Percentiles rank a stretch among this genome's conserved stretches.
Conservation (phyloP, 2,113 vertebrate species). For the Garra rufa region DNA sequence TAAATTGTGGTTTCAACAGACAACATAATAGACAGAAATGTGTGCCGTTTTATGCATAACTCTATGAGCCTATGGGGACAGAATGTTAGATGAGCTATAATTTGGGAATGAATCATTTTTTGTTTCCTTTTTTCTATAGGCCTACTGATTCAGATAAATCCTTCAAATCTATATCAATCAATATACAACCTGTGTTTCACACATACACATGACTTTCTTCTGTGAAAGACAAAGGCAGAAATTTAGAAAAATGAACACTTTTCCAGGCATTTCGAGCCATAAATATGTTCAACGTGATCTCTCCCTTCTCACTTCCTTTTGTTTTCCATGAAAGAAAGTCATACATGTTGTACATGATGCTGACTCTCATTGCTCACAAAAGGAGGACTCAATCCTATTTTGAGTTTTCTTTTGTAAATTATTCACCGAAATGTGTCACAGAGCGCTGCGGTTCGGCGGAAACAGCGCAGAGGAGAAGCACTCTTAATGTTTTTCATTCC, state of each 20-base stretch:
- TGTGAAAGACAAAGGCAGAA: not conserved
- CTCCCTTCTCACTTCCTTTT: not conserved
- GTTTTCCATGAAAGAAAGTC: not conserved
- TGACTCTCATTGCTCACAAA: slow-evolving; percentile 14
- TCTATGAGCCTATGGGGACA: slow-evolving; percentile 3
- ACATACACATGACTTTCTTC: not conserved
- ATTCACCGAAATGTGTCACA: slow-evolving; percentile 25
- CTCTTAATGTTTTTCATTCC: not conserved
- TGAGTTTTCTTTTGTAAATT: slow-evolving; percentile 31
- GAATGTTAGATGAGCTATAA: slow-evolving; percentile 10
- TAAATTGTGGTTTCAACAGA: slow-evolving; percentile 18
- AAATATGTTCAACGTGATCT: not conserved
- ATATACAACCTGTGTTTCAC: not conserved
- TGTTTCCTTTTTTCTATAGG: not conserved
- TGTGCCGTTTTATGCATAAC: not conserved
- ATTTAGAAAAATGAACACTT: not conserved
- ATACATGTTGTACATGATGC: not conserved
- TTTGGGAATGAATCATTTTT: not conserved
- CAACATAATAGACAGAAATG: slow-evolving; percentile 22
- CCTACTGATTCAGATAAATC: not conserved
- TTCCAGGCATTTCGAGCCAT: not conserved
- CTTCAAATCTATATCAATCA: not conserved
- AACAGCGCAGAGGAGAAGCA: not conserved
- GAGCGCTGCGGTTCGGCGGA: not conserved
- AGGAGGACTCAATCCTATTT: slow-evolving; percentile 10